phyloP scores from a whole-genome alignment of 2,888 invertebrate species.

The Cephus sareptanus region DNA sequence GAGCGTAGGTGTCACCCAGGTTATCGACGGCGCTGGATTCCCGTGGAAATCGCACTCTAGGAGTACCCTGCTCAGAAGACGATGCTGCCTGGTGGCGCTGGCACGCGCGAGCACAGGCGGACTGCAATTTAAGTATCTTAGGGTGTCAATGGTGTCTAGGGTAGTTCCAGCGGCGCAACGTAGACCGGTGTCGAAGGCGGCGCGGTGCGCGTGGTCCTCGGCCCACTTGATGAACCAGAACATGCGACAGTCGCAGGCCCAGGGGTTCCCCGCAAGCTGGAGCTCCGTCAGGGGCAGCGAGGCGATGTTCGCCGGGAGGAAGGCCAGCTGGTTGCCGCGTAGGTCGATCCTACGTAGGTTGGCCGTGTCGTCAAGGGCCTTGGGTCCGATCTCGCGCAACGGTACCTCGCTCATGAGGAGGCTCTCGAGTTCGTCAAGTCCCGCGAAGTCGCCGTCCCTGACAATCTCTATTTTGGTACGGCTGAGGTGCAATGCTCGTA shows the following conservation, averaged over 20 bases:
- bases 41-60: slow-evolving; percentile 83
- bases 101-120: slow-evolving; percentile 72
- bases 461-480: slow-evolving; percentile 75
- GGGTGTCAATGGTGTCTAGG: slow-evolving; percentile 76
- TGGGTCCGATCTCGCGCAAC: slow-evolving; percentile 51
- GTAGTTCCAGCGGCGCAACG: slow-evolving; percentile 70
- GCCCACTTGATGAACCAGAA: slow-evolving; percentile 80
- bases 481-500: slow-evolving; percentile 72
- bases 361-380: slow-evolving; percentile 51
- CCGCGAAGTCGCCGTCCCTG: slow-evolving; percentile 75
- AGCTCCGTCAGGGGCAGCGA: slow-evolving; percentile 75
- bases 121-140: slow-evolving; percentile 79
- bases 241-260: slow-evolving; percentile 89
- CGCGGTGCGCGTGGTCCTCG: slow-evolving; percentile 67
- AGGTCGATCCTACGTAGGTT: slow-evolving; percentile 62
- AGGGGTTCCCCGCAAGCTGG: slow-evolving; percentile 79
- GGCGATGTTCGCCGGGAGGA: slow-evolving; percentile 77
- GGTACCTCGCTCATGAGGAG: slow-evolving; percentile 73
- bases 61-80: slow-evolving; percentile 75
- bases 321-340: slow-evolving; percentile 75
- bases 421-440: slow-evolving; percentile 72
- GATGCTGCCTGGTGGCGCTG: slow-evolving; percentile 74
- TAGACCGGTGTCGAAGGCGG: slow-evolving; percentile 70
- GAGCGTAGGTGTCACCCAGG: slow-evolving; percentile 85
- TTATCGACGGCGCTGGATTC: slow-evolving; percentile 82